Conservation (phyloP, 35 echinoderm and acorn worm species). For the Lytechinus variegatus region DNA sequence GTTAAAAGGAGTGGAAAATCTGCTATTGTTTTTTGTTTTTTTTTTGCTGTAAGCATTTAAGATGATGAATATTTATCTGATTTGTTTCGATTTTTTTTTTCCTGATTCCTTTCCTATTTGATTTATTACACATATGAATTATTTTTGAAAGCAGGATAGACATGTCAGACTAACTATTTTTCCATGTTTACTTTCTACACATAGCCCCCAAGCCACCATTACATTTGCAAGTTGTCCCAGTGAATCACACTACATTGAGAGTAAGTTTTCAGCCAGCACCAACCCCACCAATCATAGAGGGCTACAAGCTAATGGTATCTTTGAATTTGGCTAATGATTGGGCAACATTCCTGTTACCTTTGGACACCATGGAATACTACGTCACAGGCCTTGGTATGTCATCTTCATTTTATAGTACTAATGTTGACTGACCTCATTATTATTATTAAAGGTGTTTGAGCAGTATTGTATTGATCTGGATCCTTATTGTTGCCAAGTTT, state of each 20-base stretch:
- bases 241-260: slow-evolving; percentile 28
- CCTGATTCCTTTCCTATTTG: not conserved
- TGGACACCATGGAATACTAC: not conserved
- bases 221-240: not conserved
- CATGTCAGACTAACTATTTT: not conserved
- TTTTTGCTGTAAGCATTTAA: not conserved
- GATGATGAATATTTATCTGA: not conserved
- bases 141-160: not conserved
- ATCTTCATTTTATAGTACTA: not conserved
- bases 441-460: no score
- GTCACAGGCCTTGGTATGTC: not conserved
- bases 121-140: not conserved
- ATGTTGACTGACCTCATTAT: no score
- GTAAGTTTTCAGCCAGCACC: slow-evolving; percentile 26
- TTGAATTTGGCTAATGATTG: not conserved
- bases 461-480: no score
- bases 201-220: slow-evolving; percentile 25
- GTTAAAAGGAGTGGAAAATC: no score
- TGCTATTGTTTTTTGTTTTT: no score
- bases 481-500: no score
- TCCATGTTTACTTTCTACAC: not conserved
- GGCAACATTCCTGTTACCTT: not conserved
- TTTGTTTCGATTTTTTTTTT: not conserved
- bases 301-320: slow-evolving; percentile 22
- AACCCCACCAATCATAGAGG: not conserved